Percentiles rank a stretch among this genome's conserved stretches.
phyloP scores from a whole-genome alignment of 2,113 vertebrate species.

The Anguilla rostrata region DNA sequence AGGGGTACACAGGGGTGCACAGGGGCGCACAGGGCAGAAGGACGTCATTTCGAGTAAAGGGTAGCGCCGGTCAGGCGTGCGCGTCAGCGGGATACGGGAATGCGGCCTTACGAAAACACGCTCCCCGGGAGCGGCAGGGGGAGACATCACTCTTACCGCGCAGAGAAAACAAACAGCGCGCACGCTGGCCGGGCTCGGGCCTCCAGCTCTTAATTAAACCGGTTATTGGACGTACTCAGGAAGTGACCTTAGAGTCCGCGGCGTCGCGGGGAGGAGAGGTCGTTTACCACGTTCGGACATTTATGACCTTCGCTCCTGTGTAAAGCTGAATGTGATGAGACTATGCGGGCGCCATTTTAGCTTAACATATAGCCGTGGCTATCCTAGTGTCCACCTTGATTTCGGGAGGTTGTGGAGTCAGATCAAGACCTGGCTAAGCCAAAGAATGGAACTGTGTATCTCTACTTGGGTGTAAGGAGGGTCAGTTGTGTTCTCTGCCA shows the following conservation, averaged over 20 bases:
- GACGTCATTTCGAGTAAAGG: background rate
- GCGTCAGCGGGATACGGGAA: background rate
- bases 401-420: background rate
- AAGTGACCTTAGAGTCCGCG: background rate
- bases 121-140: background rate
- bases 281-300: too few relatives aligned
- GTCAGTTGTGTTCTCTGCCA: too few relatives aligned
- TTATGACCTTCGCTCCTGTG: background rate
- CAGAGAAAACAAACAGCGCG: background rate
- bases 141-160: background rate
- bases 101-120: background rate
- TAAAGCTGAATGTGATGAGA: background rate
- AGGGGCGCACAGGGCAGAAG: background rate
- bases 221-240: background rate
- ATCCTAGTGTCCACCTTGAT: background rate
- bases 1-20: too few relatives aligned
- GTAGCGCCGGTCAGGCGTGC: background rate
- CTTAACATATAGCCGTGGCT: background rate
- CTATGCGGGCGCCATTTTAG: background rate
- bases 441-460: too few relatives aligned
- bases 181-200: background rate
- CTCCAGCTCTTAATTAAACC: background rate
- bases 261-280: background rate
- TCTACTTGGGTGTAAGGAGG: background rate
- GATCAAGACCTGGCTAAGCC: background rate